Evolutionary conservation across 1,140 invertebrate genomes (phyloP), one percentile per base, ranked within the genome.

Genomic region (Zaprionus ornatus): DNA sequence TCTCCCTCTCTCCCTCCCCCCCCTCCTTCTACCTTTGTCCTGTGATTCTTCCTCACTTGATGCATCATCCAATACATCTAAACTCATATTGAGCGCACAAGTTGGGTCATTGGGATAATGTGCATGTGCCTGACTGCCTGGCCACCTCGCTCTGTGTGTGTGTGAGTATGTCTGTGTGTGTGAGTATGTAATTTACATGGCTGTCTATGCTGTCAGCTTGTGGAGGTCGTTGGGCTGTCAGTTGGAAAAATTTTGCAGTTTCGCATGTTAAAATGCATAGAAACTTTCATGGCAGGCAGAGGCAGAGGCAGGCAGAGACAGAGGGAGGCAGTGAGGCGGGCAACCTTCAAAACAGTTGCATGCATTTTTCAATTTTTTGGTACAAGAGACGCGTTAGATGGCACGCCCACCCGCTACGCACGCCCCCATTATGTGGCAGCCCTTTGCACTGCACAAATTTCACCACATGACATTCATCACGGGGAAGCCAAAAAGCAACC

Each of bases 321-420:
- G 6, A 3, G 27, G 1, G 9, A 7, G 32, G 23, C 40, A 32
- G 52, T 60, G 45, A 19, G 25, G 21, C 52, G 25, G 25, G 45
- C 81, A 88, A 90, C 85, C 85, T 88, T 88, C 85, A 88, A 88
- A 84, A 90, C 81, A 84, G 85, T 88, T 90, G 85, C 85, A 81
- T 88, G 78, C 78, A 90, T 90, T 90, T 88, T 85, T 88, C 84
- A 88, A 88, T 88, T 88, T 78, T 67, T 84, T 23, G 50, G 81
- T 64, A 62, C 55, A 63, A 69, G 66, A 42, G 55, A 62, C 57
- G 65, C 66, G 80, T 87, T 79, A n/a, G 77, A 67, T 83, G 74
- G 56, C 61, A 74, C 63, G 32, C 54, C 55, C 13, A 15, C 19
- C 23, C 79, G 66, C 50, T 32, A 62, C 64, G 40, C 48, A 10